These are phyloP conservation scores for Procavia capensis DNA, from an alignment of 2,113 vertebrate species.

Conservation along the genomic window DNA sequence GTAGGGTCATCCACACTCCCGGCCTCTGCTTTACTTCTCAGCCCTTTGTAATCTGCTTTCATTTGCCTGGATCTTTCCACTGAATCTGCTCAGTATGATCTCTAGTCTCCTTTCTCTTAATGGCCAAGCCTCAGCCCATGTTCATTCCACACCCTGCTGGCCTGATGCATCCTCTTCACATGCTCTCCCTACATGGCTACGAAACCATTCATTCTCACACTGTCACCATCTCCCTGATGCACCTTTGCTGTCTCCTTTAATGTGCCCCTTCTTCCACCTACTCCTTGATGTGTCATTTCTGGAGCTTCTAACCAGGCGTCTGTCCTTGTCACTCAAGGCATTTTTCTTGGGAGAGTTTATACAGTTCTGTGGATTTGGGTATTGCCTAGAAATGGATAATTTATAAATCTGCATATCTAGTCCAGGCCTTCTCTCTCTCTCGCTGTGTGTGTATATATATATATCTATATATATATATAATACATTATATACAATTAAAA, in stretches of 20 bases:
- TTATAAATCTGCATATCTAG: not conserved
- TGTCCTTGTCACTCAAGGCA: not conserved
- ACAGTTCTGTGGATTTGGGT: not conserved
- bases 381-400: not conserved
- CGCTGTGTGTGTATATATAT: accelerated
- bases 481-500: too few relatives aligned
- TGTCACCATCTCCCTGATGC: too few relatives aligned
- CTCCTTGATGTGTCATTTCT: not conserved
- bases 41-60: not conserved
- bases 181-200: not conserved
- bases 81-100: not conserved
- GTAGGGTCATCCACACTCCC: accelerated
- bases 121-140: not conserved
- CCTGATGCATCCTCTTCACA: not conserved
- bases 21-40: not conserved
- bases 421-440: not conserved
- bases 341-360: not conserved
- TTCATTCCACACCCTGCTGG: not conserved
- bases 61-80: not conserved
- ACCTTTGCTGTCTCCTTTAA: not conserved
- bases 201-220: not conserved
- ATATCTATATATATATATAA: accelerated
- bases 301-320: not conserved
- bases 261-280: not conserved
- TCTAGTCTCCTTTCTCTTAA: not conserved